These are phyloP conservation scores for Drosophila eugracilis DNA, from an alignment of 1,140 invertebrate species.

Conservation along the genomic window DNA sequence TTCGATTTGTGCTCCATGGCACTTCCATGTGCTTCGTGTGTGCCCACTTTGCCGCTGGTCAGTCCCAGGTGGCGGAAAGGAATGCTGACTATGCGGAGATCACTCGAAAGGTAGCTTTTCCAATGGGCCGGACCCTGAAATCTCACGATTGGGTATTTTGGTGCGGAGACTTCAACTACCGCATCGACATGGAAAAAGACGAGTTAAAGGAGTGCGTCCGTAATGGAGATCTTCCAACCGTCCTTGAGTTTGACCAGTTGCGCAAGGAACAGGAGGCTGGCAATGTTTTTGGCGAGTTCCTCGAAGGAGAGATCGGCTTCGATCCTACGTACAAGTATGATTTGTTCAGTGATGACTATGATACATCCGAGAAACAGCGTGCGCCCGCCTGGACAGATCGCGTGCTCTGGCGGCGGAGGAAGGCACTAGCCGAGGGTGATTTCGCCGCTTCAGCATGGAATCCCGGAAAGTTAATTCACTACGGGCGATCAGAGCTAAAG, in stretches of 20 bases:
- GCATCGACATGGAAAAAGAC: constrained; percentile 98
- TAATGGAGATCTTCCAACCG: constrained; percentile 90
- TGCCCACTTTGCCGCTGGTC: constrained; percentile 99
- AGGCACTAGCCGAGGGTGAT: constrained; percentile 89
- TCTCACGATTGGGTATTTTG: constrained; percentile 99
- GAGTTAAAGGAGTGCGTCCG: constrained; percentile 95
- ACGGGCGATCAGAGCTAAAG: constrained; percentile 96
- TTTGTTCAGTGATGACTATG: constrained; percentile 99
- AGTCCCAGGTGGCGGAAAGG: constrained; percentile 94
- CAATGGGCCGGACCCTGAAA: constrained; percentile 95
- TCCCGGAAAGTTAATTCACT: constrained; percentile 93
- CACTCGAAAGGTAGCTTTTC: constrained; percentile 95
- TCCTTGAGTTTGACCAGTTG: constrained; percentile 96
- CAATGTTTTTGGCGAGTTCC: constrained; percentile 97
- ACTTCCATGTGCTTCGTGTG: constrained; percentile 99
- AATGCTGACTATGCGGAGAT: constrained; percentile 99
- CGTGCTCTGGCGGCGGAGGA: constrained; percentile 94
- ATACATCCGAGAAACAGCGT: constrained; percentile 99
- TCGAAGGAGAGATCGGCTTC: constrained; percentile 96
- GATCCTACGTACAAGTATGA: constrained; percentile 99
- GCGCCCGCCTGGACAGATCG: constrained; percentile 99
- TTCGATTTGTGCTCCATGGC: constrained; percentile 95
- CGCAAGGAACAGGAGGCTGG: constrained; percentile 91
- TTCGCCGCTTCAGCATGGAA: constrained; percentile 86
- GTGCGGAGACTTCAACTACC: constrained; percentile 99